Evolutionary conservation across 2,888 invertebrate genomes (phyloP).

Genomic region (Bhutanitis thaidina): DNA sequence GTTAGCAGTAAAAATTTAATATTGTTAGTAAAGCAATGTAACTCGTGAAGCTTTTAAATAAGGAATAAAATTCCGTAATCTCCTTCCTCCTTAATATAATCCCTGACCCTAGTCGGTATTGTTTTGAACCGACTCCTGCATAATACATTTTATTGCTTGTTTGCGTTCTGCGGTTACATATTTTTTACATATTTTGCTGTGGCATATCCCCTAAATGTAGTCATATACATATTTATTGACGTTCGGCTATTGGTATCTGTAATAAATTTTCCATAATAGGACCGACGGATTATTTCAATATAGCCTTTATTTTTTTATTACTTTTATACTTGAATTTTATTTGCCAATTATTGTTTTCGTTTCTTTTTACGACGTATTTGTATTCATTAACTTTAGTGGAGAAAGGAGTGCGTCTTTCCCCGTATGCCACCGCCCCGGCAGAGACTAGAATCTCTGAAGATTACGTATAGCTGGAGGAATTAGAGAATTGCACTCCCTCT

Average conservation of each 20-base stretch:
- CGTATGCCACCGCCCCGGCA: no score
- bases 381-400: no score
- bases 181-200: conserved; percentile 59
- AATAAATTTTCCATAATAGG: conserved; percentile 15
- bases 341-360: no score
- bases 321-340: background rate
- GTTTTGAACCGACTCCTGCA: conserved; percentile 62
- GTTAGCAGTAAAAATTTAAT: background rate
- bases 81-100: conserved; percentile 16
- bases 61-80: conserved; percentile 13
- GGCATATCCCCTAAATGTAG: conserved; percentile 39
- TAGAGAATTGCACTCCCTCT: no score
- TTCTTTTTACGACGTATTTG: no score
- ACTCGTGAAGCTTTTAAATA: background rate
- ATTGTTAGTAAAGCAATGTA: background rate
- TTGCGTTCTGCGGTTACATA: conserved; percentile 60
- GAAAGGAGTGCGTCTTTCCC: no score
- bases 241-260: conserved; percentile 28
- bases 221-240: conserved; percentile 63
- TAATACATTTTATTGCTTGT: conserved; percentile 72
- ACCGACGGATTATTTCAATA: conserved; percentile 4
- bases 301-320: background rate
- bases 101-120: conserved; percentile 42
- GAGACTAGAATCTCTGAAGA: no score
- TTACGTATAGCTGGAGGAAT: no score